Percentiles rank a stretch among this genome's conserved stretches.
Conservation (phyloP, 1,140 invertebrate genomes). For the Brachionus paranguensis region DNA sequence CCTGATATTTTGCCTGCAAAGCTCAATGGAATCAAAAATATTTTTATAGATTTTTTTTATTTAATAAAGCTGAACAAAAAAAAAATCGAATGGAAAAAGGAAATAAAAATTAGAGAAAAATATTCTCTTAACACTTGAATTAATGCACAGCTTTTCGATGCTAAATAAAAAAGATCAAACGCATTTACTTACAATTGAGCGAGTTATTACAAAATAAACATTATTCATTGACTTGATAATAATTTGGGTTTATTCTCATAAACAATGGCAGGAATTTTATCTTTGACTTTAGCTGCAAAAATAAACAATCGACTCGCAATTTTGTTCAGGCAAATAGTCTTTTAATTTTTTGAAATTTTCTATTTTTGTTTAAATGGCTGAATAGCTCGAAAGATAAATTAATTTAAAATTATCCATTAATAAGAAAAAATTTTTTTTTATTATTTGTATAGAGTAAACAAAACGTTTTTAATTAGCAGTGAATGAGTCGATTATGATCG, state of each 20-base stretch:
- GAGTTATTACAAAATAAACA: background rate
- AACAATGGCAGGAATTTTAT: conserved; percentile 14
- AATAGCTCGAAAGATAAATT: conserved; percentile 23
- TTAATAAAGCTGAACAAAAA: no score
- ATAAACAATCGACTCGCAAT: background rate
- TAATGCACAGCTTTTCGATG: no score
- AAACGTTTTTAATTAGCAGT: conserved; percentile 24
- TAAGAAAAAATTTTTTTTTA: background rate
- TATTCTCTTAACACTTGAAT: no score
- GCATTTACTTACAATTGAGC: background rate
- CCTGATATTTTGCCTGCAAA: no score
- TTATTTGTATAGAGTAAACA: background rate
- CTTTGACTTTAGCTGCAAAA: background rate
- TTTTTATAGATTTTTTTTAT: no score
- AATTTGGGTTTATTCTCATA: background rate
- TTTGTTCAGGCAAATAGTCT: background rate
- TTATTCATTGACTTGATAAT: background rate
- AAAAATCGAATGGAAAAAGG: no score
- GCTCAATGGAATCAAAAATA: no score
- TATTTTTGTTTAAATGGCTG: background rate
- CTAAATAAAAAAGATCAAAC: background rate
- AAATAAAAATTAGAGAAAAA: no score
- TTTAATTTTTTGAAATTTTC: background rate
- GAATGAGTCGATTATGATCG: background rate
- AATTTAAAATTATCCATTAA: conserved; percentile 27